Base-by-base conservation (phyloP, 2,113 vertebrate genomes). In the Elachura formosa region DNA sequence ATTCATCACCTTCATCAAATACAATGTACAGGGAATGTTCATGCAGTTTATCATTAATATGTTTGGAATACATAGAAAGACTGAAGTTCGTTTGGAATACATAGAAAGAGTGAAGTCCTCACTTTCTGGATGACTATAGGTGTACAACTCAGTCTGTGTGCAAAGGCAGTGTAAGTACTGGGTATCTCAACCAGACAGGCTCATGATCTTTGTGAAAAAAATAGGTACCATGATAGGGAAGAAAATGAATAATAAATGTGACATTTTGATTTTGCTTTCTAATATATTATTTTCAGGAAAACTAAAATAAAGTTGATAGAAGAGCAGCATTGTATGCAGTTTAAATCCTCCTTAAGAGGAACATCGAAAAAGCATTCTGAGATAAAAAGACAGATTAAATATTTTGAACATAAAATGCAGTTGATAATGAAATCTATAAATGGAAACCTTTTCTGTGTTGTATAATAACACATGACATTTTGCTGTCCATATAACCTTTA, bases 361-460 rank as follows among this genome's bases (percentile, higher is more conserved):
- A 95, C 84, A 90, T 96, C 92, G 96, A 34, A 40, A 66, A 1
- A 4, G 64, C 81, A 48, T 76, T 83, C 69, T 74, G 67, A 76
- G 81, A 79, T 51, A 85, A 87, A 95, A 80, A 49, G 79, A 81
- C 43, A 86, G 63, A 87, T 95, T 94, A 93, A 77, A 84, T 90
- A 92, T 93, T 97, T 76, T 64, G 58, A 93, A 38, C 56, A 61
- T 66, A 66, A 96, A 95, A 90, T 81, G 67, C 40, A 34, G 38
- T 59, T 92, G 72, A 80, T 93, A 96, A 73, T 95, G 62, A 77
- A 93, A 94, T 93, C 64, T 92, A 54, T 92, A 97, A 95, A 92
- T 80, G 67, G 92, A 95, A 96, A 84, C 63, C 45, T 92, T 83
- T 96, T 95, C 73, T 51, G 6, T 72, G 68, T 84, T 94, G 77